Evolutionary conservation across 1,140 invertebrate species (phyloP).

Genomic region (Metaphire vulgaris): DNA sequence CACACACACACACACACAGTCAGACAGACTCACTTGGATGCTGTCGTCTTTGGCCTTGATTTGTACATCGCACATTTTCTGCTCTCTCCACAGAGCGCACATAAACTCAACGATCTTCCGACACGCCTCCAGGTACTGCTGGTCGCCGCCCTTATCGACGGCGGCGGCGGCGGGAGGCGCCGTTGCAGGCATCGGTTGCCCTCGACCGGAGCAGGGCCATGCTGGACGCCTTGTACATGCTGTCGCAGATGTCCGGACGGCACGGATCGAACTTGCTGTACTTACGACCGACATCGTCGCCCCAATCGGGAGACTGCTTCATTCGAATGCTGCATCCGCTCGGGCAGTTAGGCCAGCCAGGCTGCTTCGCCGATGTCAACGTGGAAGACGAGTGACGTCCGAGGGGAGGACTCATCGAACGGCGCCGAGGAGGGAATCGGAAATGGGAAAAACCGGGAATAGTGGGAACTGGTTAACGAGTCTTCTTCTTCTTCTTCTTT

Average conservation of each 20-base stretch:
- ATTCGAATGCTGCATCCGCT: background rate
- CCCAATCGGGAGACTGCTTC: background rate
- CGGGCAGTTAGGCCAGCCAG: background rate
- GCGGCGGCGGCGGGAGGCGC: too few species aligned
- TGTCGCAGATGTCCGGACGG: background rate
- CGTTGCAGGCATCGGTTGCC: too few species aligned
- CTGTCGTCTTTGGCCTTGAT: constrained; percentile 7
- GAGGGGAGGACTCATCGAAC: background rate
- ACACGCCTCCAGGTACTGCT: background rate
- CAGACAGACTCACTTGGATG: background rate
- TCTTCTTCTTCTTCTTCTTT: too few species aligned
- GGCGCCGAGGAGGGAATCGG: too few species aligned
- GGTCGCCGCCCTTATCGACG: background rate
- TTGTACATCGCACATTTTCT: constrained; percentile 19
- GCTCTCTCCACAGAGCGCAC: constrained; percentile 4
- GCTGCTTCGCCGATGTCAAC: too few species aligned
- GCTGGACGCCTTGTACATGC: background rate
- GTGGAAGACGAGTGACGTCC: background rate
- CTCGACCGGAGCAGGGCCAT: background rate
- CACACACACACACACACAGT: too few species aligned
- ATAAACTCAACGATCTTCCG: constrained; percentile 17
- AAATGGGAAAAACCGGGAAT: too few species aligned
- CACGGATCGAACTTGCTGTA: background rate
- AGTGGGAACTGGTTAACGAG: too few species aligned
- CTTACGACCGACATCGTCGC: background rate